Evolutionary conservation across 2,113 vertebrate species (phyloP).

Genomic region (Tor tambroides): DNA sequence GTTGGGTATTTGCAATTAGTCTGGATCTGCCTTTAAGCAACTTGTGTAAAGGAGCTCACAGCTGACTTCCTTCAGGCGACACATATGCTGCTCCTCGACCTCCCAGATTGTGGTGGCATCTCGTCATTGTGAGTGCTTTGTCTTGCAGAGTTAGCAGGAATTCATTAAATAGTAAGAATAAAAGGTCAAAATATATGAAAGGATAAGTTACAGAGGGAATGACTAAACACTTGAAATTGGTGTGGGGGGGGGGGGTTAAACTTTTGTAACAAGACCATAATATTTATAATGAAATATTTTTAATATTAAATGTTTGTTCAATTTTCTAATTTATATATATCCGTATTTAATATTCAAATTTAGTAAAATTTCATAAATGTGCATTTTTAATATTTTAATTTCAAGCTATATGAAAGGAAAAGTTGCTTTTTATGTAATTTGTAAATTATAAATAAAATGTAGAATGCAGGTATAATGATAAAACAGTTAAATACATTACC

Average conservation of each 20-base stretch:
- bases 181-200: too few relatives aligned
- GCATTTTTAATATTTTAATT: background rate
- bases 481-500: background rate
- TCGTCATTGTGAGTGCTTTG: background rate
- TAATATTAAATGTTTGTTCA: background rate
- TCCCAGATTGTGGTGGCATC: background rate
- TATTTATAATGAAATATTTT: too few relatives aligned
- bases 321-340: too few relatives aligned
- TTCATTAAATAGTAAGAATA: background rate
- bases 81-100: background rate
- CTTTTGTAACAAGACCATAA: too few relatives aligned
- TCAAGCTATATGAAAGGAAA: background rate
- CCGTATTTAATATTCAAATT: too few relatives aligned
- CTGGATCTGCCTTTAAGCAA: background rate
- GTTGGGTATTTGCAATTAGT: background rate
- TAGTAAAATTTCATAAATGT: too few relatives aligned
- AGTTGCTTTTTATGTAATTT: background rate
- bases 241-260: too few relatives aligned
- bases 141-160: background rate
- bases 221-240: too few relatives aligned
- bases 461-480: background rate
- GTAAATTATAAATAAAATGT: background rate
- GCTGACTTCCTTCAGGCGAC: background rate
- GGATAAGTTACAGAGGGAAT: too few relatives aligned
- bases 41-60: slow-evolving; percentile 1